Percentiles rank a stretch among this genome's conserved stretches.
phyloP scores from a whole-genome alignment of 2,888 invertebrate species.

The Watsonalla binaria region DNA sequence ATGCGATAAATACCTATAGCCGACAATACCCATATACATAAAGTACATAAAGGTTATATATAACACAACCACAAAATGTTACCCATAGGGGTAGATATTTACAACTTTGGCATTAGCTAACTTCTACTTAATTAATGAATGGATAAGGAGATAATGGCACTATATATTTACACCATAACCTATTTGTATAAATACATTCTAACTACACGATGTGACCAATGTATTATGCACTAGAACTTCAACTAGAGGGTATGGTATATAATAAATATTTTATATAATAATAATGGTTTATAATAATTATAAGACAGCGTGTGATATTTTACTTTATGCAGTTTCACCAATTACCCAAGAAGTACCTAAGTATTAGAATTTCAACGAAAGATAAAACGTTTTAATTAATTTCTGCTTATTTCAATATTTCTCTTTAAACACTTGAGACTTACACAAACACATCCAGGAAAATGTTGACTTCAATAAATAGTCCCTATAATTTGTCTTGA shows the following conservation, averaged over 20 bases:
- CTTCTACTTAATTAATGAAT: conserved; percentile 27
- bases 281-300: conserved; percentile 3
- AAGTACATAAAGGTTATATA: background rate
- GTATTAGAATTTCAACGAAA: too few species aligned
- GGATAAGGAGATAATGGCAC: conserved; percentile 47
- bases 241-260: conserved; percentile 34
- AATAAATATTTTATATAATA: conserved; percentile 20
- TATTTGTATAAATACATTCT: conserved; percentile 13
- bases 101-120: conserved; percentile 76
- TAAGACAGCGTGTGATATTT: too few species aligned
- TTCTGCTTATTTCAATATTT: too few species aligned
- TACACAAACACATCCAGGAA: too few species aligned
- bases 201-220: conserved; percentile 27
- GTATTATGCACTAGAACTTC: conserved; percentile 24
- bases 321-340: too few species aligned
- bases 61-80: conserved; percentile 1
- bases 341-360: too few species aligned
- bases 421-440: too few species aligned
- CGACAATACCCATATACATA: background rate
- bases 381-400: too few species aligned
- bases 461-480: too few species aligned
- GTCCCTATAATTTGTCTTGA: too few species aligned
- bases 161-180: conserved; percentile 52
- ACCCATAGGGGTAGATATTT: conserved; percentile 24
- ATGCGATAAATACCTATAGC: background rate